Base-by-base conservation (phyloP, 2,888 invertebrate genomes). In the Rhopalosiphum nymphaeae region DNA sequence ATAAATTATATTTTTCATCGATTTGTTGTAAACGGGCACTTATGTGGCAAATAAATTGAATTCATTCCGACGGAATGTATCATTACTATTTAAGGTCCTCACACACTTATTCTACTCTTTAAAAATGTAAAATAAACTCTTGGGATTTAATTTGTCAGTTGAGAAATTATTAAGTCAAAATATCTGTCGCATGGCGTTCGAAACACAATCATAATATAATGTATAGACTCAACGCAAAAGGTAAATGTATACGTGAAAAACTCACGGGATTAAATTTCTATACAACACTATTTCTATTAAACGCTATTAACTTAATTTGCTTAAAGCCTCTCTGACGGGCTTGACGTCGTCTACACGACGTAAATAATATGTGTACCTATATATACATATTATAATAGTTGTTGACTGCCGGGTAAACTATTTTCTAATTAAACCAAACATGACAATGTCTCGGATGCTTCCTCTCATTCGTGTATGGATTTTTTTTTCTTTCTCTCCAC, bases 371-470 rank as follows among this genome's bases (percentile, higher is more conserved):
- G 1, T 13, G 13, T 67, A 61, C 7, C 11, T 67, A 67, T 67
- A 29, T 29, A n/a, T 67, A 78, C 78, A 36, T 61, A n/a, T 9
- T 25, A 78, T 78, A 36, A 78, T 44, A 91, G 91, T 85, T n/a
- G 91, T 85, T n/a, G 85, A 36, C 61, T 25, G 46, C 56, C 44
- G 46, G 26, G 25, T 42, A 46, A 92, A 49, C 46, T 92, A 92
- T 92, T 92, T 91, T 61, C 57, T 87, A 87, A 92, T 92, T 92
- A 92, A 92, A 87, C 61, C 49, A 36, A 49, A 92, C 61, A 36
- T 16, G 92, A 67, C 36, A 61, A 36, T 57, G 91, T 21, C 91
- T 91, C 29, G 56, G 29, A 42, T 57, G 42, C 44, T 85, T 57
- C n/a, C 25, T 85, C 42, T 44, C n/a, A 85, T 85, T 53, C 36